A percentile compares a stretch with the other conserved stretches of the same genome.
These are phyloP conservation scores for Apotomis betuletana DNA, from an alignment of 2,888 invertebrate species.

Conservation along the genomic window DNA sequence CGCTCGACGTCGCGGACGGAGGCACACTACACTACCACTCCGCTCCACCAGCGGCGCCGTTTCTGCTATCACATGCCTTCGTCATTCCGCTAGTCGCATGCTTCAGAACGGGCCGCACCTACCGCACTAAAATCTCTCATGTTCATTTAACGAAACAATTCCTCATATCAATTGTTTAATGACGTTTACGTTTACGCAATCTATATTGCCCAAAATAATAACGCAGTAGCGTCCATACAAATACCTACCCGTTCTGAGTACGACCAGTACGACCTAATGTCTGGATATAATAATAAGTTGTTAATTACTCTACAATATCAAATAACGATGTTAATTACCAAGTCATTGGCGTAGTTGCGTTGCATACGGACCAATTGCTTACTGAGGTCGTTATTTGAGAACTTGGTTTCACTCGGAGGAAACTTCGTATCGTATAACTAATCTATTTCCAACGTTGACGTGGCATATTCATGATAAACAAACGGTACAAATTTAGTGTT, in stretches of 20 bases:
- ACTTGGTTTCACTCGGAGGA: constrained; percentile 28
- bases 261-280: neutral
- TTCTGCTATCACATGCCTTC: constrained; percentile 47
- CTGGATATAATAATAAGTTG: neutral
- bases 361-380: constrained; percentile 32
- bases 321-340: constrained; percentile 23
- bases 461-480: constrained; percentile 31
- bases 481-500: constrained; percentile 19
- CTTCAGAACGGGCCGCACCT: constrained; percentile 10
- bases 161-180: neutral
- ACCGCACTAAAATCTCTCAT: neutral
- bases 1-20: constrained; percentile 66
- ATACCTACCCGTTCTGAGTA: neutral
- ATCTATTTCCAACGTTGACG: constrained; percentile 39
- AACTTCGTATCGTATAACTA: constrained; percentile 36
- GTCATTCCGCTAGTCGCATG: constrained; percentile 29
- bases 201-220: neutral
- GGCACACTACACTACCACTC: constrained; percentile 65
- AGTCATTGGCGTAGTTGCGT: constrained; percentile 26
- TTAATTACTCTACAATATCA: constrained; percentile 30
- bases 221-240: neutral
- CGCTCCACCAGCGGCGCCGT: constrained; percentile 38
- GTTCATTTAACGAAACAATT: neutral
- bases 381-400: constrained; percentile 40
- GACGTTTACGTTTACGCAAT: neutral